Conservation (phyloP, 2,113 vertebrate genomes). For the Pygathrix nemaeus region DNA sequence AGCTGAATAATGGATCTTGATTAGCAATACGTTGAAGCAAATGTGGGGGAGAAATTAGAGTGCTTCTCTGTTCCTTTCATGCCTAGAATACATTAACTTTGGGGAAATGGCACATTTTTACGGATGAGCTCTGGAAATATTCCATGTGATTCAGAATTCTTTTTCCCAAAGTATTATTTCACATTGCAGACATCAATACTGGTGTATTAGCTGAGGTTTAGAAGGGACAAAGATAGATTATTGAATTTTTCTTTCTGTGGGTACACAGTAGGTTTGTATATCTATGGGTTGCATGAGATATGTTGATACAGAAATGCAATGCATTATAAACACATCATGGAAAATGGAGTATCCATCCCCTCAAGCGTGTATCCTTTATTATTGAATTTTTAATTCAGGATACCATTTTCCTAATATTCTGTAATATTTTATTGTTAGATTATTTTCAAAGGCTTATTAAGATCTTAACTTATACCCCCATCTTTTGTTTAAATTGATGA, state of each 20-base stretch:
- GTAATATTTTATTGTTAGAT: background rate
- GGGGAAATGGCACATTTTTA: background rate
- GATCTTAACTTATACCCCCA: background rate
- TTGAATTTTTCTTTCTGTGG: background rate
- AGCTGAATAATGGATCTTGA: constrained; percentile 7
- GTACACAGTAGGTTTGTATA: too few relatives aligned
- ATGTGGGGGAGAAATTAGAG: background rate
- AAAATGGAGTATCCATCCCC: too few relatives aligned
- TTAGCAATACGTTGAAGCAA: background rate
- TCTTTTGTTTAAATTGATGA: background rate
- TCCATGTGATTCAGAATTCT: background rate
- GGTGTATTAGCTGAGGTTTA: background rate
- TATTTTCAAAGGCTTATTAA: background rate
- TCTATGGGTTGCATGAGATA: too few relatives aligned
- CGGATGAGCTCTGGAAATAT: background rate
- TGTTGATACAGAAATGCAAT: too few relatives aligned
- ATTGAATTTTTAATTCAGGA: background rate
- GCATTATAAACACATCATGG: too few relatives aligned
- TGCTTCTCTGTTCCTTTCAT: background rate
- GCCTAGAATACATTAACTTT: background rate
- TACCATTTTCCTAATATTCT: too few relatives aligned
- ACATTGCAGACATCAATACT: background rate
- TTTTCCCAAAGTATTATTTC: background rate
- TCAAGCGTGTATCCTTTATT: too few relatives aligned
- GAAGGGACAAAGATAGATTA: background rate